Evolutionary conservation across 2,113 vertebrate species (phyloP).

Genomic region (Nibea albiflora): DNA sequence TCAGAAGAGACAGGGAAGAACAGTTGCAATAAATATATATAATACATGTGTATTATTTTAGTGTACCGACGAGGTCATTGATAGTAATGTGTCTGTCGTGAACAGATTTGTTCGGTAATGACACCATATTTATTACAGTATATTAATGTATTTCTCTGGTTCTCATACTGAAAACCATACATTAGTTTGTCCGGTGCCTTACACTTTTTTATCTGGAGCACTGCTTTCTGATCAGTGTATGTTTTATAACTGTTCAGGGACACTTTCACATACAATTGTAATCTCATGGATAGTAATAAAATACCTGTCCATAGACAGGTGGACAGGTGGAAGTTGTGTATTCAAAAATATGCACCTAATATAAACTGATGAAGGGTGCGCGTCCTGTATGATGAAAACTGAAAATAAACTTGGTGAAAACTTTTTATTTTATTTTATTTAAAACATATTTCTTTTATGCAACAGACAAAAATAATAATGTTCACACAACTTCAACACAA

Average conservation of each 20-base stretch:
- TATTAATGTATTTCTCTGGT: slow-evolving; percentile 11
- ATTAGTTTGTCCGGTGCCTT: slow-evolving; percentile 71
- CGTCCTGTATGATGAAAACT: slow-evolving; percentile 17
- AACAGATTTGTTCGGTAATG: slow-evolving; percentile 41
- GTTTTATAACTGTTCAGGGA: slow-evolving; percentile 38
- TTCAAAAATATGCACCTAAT: neutral
- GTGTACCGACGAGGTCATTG: neutral
- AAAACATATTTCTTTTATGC: neutral
- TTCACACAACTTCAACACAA: neutral
- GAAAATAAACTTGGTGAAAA: slow-evolving; percentile 38
- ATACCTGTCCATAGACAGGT: slow-evolving; percentile 5
- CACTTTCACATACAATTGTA: neutral
- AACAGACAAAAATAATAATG: slow-evolving; percentile 10
- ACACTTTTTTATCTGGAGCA: slow-evolving; percentile 17
- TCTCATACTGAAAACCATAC: slow-evolving; percentile 48
- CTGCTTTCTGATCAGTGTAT: slow-evolving; percentile 14
- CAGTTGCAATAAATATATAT: neutral
- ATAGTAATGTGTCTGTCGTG: slow-evolving; percentile 45
- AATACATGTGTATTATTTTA: slow-evolving; percentile 3
- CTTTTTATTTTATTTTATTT: slow-evolving; percentile 32
- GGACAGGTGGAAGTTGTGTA: neutral
- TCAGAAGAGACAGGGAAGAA: neutral
- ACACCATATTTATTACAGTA: slow-evolving; percentile 22
- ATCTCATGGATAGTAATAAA: neutral
- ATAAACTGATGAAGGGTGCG: slow-evolving; percentile 3